Base-by-base conservation (phyloP, 2,888 invertebrate genomes). In the Acronicta alni region DNA sequence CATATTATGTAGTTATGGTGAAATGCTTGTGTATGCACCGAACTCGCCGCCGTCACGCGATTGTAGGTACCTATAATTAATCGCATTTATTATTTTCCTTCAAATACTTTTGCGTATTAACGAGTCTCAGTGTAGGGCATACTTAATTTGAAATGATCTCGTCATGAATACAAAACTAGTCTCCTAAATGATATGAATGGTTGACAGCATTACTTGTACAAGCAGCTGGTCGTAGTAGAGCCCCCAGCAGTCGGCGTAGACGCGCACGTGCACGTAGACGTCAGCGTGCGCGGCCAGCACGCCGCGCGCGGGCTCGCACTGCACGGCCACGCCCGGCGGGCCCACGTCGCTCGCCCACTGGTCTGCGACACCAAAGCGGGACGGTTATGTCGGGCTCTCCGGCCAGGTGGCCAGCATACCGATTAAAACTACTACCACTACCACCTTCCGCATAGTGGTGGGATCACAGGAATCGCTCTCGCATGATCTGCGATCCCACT, bases 241-340 rank as follows among this genome's bases (percentile, higher is more conserved):
- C 0, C 92, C 92, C 90, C 91, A 90, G 80, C 82, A 81, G 84
- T 89, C 88, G 0, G 90, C 88, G 74, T 81, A 84, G 55, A 84
- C 88, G 6, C 66, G 65, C 61, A 91, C 75, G 6, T 30, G 15
- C 0, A 89, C 16, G 46, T 17, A 41, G 14, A 54, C 70, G 26
- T 8, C 15, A 3, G 51, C 84, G 57, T 18, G 52, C 39, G 79
- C 68, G 1, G 72, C 67, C 43, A 84, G 72, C 44, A 61, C 65
- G 42, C 78, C 85, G 64, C 44, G 2, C 15, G 68, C 45, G 3
- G 87, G 87, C 44, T 38, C 10, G 53, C 83, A 84, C 57, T 79
- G 69, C 46, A 87, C 48, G 18, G 56, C 77, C 59, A 87, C 73
- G 39, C 89, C 89, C 2, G 82, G 71, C n/a, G 62, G 71, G 4